Evolutionary conservation across 2,113 vertebrate species (phyloP).

Genomic region (Lates calcarifer): DNA sequence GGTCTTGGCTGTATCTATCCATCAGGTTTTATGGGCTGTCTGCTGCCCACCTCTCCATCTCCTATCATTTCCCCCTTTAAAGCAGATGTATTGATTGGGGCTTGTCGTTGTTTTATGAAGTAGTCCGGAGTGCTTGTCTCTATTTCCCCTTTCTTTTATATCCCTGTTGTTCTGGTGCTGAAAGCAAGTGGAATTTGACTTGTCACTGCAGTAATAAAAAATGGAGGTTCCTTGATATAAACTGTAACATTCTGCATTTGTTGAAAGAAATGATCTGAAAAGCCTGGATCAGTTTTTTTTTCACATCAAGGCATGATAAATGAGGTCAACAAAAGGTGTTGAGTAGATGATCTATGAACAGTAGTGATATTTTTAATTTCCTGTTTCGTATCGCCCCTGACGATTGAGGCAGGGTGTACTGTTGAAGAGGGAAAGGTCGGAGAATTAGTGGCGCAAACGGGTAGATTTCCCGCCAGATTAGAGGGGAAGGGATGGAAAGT

Average conservation of each 20-base stretch:
- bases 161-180: conserved; percentile 20
- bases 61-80: conserved; percentile 53
- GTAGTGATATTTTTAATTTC: conserved; percentile 39
- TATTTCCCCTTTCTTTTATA: conserved; percentile 21
- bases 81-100: conserved; percentile 63
- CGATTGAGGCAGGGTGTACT: not conserved
- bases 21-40: conserved; percentile 71
- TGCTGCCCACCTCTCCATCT: conserved; percentile 53
- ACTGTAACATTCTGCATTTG: not conserved
- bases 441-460: conserved; percentile 40
- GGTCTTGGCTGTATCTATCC: conserved; percentile 55
- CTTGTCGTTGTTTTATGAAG: conserved; percentile 57
- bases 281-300: not conserved
- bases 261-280: not conserved
- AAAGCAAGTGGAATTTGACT: conserved; percentile 7
- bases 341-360: conserved; percentile 6
- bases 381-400: conserved; percentile 12
- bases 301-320: not conserved
- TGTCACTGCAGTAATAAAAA: conserved; percentile 16
- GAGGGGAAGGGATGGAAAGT: conserved; percentile 18
- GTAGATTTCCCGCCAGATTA: conserved; percentile 57
- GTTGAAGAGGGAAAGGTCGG: conserved; percentile 7
- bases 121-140: conserved; percentile 26
- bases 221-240: not conserved
- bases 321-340: not conserved